Conservation (phyloP, 1,140 invertebrate genomes). For the Anoplophora glabripennis region DNA sequence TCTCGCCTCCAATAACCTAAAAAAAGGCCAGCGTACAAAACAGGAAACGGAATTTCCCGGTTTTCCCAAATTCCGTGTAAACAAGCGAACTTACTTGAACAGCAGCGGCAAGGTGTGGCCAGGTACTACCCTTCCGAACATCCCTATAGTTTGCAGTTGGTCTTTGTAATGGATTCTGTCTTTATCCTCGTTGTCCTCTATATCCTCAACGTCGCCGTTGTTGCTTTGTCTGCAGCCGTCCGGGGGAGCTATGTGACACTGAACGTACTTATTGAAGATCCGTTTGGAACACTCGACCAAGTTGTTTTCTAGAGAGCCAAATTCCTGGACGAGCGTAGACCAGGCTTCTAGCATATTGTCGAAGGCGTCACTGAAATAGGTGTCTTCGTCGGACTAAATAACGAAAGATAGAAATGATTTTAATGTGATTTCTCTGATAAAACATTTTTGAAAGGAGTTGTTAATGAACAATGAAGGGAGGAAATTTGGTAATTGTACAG, state of each 20-base stretch:
- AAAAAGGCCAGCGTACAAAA: slow-evolving; percentile 21
- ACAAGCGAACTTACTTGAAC: slow-evolving; percentile 43
- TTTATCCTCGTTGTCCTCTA: slow-evolving; percentile 67
- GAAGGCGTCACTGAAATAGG: slow-evolving; percentile 73
- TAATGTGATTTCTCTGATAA: neutral
- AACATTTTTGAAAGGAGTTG: too few relatives aligned
- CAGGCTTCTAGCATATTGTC: slow-evolving; percentile 80
- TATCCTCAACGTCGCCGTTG: slow-evolving; percentile 54
- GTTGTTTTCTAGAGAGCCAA: slow-evolving; percentile 47
- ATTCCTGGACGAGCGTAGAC: slow-evolving; percentile 64
- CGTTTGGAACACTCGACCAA: slow-evolving; percentile 49
- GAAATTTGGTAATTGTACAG: slow-evolving; percentile 8
- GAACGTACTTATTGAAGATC: slow-evolving; percentile 80
- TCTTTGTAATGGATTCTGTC: slow-evolving; percentile 68
- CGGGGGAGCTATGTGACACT: slow-evolving; percentile 76
- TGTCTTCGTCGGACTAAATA: slow-evolving; percentile 57
- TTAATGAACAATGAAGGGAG: neutral
- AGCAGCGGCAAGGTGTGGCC: slow-evolving; percentile 59
- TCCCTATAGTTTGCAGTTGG: slow-evolving; percentile 65
- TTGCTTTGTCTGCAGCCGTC: slow-evolving; percentile 65
- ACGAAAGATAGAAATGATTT: slow-evolving; percentile 30
- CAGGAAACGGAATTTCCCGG: neutral
- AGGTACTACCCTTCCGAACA: slow-evolving; percentile 53
- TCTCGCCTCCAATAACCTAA: slow-evolving; percentile 62
- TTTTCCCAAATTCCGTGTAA: too few relatives aligned